These are phyloP conservation scores for Euphydryas editha DNA, from an alignment of 2,888 invertebrate genomes.

Conservation along the genomic window DNA sequence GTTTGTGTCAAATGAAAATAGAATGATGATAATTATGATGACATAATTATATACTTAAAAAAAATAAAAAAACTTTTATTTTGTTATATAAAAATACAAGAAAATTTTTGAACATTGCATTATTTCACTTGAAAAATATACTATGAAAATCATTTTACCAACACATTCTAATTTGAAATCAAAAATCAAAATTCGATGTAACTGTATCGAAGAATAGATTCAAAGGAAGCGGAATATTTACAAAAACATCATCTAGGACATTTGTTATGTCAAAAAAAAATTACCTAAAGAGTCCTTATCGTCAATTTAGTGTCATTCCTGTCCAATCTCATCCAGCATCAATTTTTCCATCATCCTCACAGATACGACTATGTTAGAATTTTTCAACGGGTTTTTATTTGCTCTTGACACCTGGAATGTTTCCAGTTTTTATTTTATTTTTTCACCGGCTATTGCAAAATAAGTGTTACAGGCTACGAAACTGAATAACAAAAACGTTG, in stretches of 20 bases:
- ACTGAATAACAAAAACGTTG: slow-evolving; percentile 25
- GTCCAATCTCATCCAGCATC: background rate
- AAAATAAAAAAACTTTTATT: no score
- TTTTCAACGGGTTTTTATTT: slow-evolving; percentile 24
- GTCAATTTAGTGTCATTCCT: background rate
- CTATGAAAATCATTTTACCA: no score
- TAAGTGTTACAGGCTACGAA: slow-evolving; percentile 38
- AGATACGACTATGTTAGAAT: slow-evolving; percentile 5
- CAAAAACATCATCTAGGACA: background rate
- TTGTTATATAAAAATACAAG: no score
- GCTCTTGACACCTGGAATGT: slow-evolving; percentile 39
- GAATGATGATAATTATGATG: no score
- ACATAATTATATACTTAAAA: no score
- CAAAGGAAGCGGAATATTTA: background rate
- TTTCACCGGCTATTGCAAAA: slow-evolving; percentile 36
- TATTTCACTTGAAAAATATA: no score
- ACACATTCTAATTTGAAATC: no score
- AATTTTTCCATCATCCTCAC: slow-evolving; percentile 2
- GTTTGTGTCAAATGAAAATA: no score
- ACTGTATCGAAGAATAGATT: no score
- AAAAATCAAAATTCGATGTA: no score
- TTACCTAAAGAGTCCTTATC: background rate
- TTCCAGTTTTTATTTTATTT: slow-evolving; percentile 27
- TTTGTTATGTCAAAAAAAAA: background rate
- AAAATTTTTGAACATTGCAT: no score